These are phyloP conservation scores for Leptoteleia sp. DNA, from an alignment of 1,140 invertebrate species.

Conservation along the genomic window DNA sequence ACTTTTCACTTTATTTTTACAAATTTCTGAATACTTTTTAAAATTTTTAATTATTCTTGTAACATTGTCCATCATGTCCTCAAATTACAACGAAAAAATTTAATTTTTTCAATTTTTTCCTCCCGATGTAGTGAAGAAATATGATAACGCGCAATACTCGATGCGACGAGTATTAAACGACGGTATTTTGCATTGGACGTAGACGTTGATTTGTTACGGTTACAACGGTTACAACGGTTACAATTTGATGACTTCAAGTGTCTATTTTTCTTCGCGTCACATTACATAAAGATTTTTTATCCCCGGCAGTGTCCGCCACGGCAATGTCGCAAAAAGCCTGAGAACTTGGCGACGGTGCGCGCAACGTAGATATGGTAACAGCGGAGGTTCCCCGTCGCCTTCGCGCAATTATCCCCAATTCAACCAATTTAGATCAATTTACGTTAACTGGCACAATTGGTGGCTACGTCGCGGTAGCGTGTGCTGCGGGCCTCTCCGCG, in stretches of 20 bases:
- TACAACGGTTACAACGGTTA: too few relatives aligned
- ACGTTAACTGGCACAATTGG: constrained; percentile 79
- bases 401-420: constrained; percentile 79
- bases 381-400: constrained; percentile 78
- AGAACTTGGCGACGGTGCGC: constrained; percentile 51
- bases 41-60: too few relatives aligned
- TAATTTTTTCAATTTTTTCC: too few relatives aligned
- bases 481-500: constrained; percentile 53
- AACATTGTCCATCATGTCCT: too few relatives aligned
- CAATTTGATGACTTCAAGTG: constrained; percentile 34
- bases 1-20: too few relatives aligned
- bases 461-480: constrained; percentile 56
- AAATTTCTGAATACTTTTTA: too few relatives aligned
- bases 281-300: constrained; percentile 61
- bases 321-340: constrained; percentile 63
- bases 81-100: too few relatives aligned
- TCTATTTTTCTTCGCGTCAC: constrained; percentile 37
- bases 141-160: too few relatives aligned
- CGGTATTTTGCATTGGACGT: constrained; percentile 7
- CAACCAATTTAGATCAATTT: constrained; percentile 79
- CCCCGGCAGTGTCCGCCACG: constrained; percentile 29
- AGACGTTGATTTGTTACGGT: constrained; percentile 30
- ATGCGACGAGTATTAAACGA: too few relatives aligned
- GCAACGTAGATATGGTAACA: constrained; percentile 60
- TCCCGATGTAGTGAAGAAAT: too few relatives aligned